Evolutionary conservation across 2,888 invertebrate genomes (phyloP).

Genomic region (Anaspis maculata): DNA sequence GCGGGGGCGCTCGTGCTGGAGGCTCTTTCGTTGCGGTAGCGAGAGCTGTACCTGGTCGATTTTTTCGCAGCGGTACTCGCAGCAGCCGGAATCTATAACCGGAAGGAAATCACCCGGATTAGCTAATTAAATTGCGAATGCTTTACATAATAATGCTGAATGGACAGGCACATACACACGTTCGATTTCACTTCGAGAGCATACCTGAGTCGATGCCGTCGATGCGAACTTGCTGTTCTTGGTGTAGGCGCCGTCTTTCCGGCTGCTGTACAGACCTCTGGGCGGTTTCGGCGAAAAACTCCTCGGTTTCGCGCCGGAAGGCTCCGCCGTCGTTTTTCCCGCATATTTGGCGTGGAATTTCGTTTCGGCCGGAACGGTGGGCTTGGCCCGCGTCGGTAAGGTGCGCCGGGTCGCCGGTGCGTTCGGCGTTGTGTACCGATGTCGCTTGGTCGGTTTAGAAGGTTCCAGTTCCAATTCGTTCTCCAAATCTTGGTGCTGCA

Average conservation of each 20-base stretch:
- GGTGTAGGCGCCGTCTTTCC: constrained; percentile 20
- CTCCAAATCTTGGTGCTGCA: constrained; percentile 22
- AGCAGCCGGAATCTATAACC: constrained; percentile 19
- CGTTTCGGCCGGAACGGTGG: too few species aligned
- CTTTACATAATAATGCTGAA: too few species aligned
- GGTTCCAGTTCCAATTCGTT: too few species aligned
- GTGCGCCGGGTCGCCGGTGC: too few species aligned
- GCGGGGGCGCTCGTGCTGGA: constrained; percentile 47
- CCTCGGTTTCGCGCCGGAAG: constrained; percentile 4
- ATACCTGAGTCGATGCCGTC: constrained; percentile 8
- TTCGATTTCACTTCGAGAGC: constrained; percentile 5
- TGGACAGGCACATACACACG: too few species aligned
- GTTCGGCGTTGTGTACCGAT: too few species aligned
- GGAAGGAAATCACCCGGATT: constrained; percentile 3
- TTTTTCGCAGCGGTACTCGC: constrained; percentile 38
- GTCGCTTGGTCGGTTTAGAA: too few species aligned
- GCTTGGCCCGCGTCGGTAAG: too few species aligned
- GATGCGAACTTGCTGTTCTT: constrained; percentile 6
- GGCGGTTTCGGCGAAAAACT: constrained; percentile 17
- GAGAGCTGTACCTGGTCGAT: constrained; percentile 51
- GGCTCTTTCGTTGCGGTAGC: constrained; percentile 44
- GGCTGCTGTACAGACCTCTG: constrained; percentile 29
- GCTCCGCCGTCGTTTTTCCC: constrained; percentile 10
- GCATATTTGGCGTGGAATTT: constrained; percentile 32
- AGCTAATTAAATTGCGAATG: too few species aligned